Evolutionary conservation across 2,797 vertebrate species (phyloP).

Genomic region (Perodicticus potto): DNA sequence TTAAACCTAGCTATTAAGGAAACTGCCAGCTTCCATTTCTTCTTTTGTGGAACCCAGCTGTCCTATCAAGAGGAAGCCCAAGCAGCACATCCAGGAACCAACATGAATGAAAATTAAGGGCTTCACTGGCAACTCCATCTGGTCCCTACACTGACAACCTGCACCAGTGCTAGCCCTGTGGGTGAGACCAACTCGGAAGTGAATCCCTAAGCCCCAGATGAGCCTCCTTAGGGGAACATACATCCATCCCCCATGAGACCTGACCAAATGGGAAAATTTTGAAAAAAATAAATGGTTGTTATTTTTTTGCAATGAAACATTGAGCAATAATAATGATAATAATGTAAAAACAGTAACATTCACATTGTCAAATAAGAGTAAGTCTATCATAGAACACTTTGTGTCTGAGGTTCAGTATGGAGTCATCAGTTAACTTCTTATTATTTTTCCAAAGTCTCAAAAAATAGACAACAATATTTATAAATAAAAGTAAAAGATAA

Average conservation of each 20-base stretch:
- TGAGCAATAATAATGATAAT: too few species aligned
- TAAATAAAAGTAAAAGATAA: too few species aligned
- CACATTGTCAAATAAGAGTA: too few species aligned
- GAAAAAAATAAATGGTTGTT: constrained; percentile 5
- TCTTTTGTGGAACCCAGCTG: not conserved
- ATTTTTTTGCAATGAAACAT: not conserved
- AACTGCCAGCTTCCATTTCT: not conserved
- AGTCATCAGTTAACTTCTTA: too few species aligned
- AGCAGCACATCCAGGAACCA: not conserved
- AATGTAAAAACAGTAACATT: too few species aligned
- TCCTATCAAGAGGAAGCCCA: not conserved
- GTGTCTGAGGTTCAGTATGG: too few species aligned
- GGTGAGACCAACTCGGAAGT: not conserved
- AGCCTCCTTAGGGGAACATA: not conserved
- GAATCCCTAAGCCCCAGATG: not conserved
- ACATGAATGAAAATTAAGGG: not conserved
- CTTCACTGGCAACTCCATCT: not conserved
- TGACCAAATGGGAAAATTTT: not conserved
- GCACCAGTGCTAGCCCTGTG: fast-evolving
- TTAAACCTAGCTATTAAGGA: not conserved
- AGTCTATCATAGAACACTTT: too few species aligned
- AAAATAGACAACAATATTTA: too few species aligned
- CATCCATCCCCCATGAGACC: not conserved
- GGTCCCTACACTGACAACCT: not conserved
- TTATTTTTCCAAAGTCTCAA: too few species aligned